These are phyloP conservation scores for Rhopilema esculentum DNA, from an alignment of 30 jellyfish, hydroid and myxozoan species.

Conservation along the genomic window DNA sequence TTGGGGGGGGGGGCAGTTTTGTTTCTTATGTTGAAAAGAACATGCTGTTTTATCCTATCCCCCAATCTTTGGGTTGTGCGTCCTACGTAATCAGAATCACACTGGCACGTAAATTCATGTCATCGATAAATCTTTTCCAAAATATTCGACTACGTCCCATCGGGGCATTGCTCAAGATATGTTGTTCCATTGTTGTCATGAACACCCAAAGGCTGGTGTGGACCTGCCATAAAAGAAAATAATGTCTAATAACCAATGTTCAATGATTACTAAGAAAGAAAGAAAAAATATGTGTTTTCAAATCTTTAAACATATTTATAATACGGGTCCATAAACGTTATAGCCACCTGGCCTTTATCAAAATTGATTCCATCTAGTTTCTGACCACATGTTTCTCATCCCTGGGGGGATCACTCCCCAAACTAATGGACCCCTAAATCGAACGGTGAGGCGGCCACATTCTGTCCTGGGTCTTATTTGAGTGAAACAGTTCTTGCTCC, in stretches of 20 bases:
- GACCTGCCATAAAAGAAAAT: slow-evolving; percentile 52
- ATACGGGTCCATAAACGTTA: slow-evolving; percentile 50
- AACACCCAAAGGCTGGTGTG: slow-evolving; percentile 63
- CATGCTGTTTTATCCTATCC: too few relatives aligned
- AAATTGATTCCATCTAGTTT: slow-evolving; percentile 39
- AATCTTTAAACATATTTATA: slow-evolving; percentile 28
- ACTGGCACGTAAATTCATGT: too few relatives aligned
- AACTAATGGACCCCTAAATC: slow-evolving; percentile 66
- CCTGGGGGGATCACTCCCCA: slow-evolving; percentile 57
- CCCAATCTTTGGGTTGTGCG: too few relatives aligned
- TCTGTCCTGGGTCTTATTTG: slow-evolving; percentile 56
- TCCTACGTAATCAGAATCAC: too few relatives aligned
- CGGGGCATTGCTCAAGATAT: too few relatives aligned
- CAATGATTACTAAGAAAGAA: slow-evolving; percentile 28
- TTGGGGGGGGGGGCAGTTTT: too few relatives aligned
- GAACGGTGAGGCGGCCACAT: slow-evolving; percentile 42
- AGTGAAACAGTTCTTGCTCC: slow-evolving; percentile 58
- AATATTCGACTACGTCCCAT: too few relatives aligned
- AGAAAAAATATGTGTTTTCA: neutral
- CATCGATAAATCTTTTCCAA: too few relatives aligned
- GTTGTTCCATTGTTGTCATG: too few relatives aligned
- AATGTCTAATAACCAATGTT: slow-evolving; percentile 31
- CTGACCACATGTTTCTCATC: slow-evolving; percentile 49
- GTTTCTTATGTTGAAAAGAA: too few relatives aligned
- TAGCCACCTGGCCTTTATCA: slow-evolving; percentile 67